Conservation (phyloP, 1,140 invertebrate species). For the Danaus melanippus region DNA sequence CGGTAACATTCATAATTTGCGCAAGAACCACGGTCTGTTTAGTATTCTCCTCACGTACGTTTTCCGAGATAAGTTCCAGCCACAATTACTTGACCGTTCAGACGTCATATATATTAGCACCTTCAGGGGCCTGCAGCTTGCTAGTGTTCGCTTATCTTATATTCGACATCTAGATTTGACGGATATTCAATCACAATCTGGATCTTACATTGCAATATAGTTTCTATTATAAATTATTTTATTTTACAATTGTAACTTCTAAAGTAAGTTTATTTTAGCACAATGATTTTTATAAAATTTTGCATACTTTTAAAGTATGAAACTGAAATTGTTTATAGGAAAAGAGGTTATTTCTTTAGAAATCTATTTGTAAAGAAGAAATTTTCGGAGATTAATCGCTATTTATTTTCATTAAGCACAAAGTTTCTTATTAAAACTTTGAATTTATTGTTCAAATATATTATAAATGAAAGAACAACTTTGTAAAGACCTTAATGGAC, state of each 20-base stretch:
- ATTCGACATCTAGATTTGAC: slow-evolving; percentile 54
- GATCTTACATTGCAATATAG: background rate
- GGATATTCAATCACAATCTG: slow-evolving; percentile 11
- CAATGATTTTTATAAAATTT: too few relatives aligned
- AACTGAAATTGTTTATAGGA: slow-evolving; percentile 1
- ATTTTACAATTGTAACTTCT: too few relatives aligned
- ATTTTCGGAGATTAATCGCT: slow-evolving; percentile 48
- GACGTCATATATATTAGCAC: slow-evolving; percentile 69
- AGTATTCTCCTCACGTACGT: slow-evolving; percentile 60
- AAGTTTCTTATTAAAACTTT: slow-evolving; percentile 51
- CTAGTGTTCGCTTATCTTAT: slow-evolving; percentile 30
- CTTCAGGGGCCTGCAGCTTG: slow-evolving; percentile 36
- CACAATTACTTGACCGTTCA: slow-evolving; percentile 70
- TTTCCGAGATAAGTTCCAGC: slow-evolving; percentile 67
- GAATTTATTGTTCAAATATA: slow-evolving; percentile 57
- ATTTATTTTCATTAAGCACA: slow-evolving; percentile 45
- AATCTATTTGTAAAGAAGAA: slow-evolving; percentile 33
- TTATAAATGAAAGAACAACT: slow-evolving; percentile 67
- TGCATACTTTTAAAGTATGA: background rate
- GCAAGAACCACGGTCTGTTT: slow-evolving; percentile 42
- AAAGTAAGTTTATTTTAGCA: too few relatives aligned
- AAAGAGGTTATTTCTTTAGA: slow-evolving; percentile 1
- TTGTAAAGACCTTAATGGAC: slow-evolving; percentile 69
- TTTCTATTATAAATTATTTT: background rate
- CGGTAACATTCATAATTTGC: slow-evolving; percentile 59